Evolutionary conservation across 2,888 invertebrate genomes (phyloP), one percentile per base, ranked within the genome.

Genomic region (Leucoptera coffeella): DNA sequence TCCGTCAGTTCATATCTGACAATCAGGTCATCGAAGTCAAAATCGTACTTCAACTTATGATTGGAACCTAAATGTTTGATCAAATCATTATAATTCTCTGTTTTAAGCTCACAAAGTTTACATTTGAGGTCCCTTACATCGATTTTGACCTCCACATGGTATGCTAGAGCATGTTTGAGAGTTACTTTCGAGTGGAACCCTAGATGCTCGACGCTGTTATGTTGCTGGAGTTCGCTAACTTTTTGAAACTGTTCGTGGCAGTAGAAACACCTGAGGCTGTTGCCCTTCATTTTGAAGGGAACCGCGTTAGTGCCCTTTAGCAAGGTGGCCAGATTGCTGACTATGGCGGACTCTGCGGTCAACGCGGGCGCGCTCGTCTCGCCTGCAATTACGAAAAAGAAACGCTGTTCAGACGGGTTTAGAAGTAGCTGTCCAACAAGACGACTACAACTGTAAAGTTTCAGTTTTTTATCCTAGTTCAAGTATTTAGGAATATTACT

Each of bases 261-360:
- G 19, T 15, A 29, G 29, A 29, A 29, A 13, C 29, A 29, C 10
- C 22, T 23, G 15, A 25, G 25, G n/a, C 20, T 25, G 22, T 24
- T 29, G 17, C 6, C 17, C 6, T 7, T 9, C 6, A 17, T 7
- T 17, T 17, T 17, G 17, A 17, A 17, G 6, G 17, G 17, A 7
- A 17, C 17, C 6, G 9, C 9, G 6, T 6, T 17, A 9, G 17
- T 17, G 17, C 6, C 6, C 9, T 17, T 17, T 6, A 17, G 17
- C 9, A 17, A 9, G 17, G 9, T 6, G 6, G 17, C 17, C 6
- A 17, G 9, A 9, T 17, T 17, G 9, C 6, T 9, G 6, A 6
- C 9, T 17, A 17, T 9, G 6, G 6, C 6, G 17, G 17, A 17
- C 9, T 7, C 6, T 7, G 17, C 6, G 6, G 17, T 6, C 17